phyloP scores from a whole-genome alignment of 1,140 invertebrate species.

The Halesus radiatus region DNA sequence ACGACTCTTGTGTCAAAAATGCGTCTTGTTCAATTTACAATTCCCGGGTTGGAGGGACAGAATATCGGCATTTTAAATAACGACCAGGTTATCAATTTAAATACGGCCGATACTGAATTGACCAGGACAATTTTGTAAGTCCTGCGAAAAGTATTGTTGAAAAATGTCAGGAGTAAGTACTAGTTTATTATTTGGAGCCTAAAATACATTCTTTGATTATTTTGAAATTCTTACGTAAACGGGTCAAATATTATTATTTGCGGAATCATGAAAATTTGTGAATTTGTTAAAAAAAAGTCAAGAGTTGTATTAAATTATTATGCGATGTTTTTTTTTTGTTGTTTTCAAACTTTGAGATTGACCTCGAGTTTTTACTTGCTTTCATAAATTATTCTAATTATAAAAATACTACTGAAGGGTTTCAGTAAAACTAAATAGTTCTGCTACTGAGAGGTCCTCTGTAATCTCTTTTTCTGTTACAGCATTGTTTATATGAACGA shows the following conservation, averaged over 20 bases:
- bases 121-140: constrained; percentile 62
- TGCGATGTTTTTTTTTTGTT: not conserved
- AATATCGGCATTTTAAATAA: constrained; percentile 63
- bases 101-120: constrained; percentile 60
- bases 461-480: too few species aligned
- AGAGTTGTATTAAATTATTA: not conserved
- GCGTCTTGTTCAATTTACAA: constrained; percentile 67
- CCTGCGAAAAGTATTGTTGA: constrained; percentile 61
- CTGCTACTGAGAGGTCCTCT: too few species aligned
- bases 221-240: constrained; percentile 14
- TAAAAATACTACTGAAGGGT: too few species aligned
- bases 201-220: not conserved
- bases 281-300: not conserved
- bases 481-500: too few species aligned
- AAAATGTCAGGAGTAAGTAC: constrained; percentile 61
- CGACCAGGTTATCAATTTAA: constrained; percentile 63
- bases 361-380: not conserved
- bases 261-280: not conserved
- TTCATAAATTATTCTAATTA: too few species aligned
- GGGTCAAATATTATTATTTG: too few species aligned
- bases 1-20: constrained; percentile 59
- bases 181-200: constrained; percentile 31
- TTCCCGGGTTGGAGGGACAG: constrained; percentile 58
- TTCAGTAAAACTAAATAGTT: too few species aligned
- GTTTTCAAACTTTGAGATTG: not conserved